Base-by-base conservation (phyloP, 1,140 invertebrate species). In the Lycorma delicatula region DNA sequence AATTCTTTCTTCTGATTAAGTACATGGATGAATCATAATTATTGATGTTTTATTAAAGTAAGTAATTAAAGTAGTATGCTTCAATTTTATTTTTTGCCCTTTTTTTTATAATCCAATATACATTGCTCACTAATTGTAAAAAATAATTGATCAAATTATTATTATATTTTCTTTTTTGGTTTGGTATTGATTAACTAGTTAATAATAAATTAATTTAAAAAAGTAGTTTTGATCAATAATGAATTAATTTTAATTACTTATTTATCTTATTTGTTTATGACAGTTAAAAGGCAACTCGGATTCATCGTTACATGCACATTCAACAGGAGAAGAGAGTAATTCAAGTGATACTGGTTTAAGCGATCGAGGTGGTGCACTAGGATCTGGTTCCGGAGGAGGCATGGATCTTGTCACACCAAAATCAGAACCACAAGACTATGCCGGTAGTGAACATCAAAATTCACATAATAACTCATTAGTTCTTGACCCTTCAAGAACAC, bases 291-390 rank as follows among this genome's bases (percentile, higher is more conserved):
- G 68, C 16, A 65, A 70, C 54, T 74, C 73, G 11, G 74, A 75
- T 60, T 76, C 75, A 25, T 78, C 78, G 23, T 64, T 75, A 18
- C 74, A 81, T 73, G 79, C 82, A 9, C 84, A 85, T 68, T 86
- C 84, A 44, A 87, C 85, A 9, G 85, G 86, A 25, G 87, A 90
- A 64, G 87, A 91, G 58, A 70, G 68, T 47, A 70, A 69, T 46
- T 83, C 81, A 63, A 77, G 74, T 62, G 83, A 85, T 65, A 83
- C 82, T 12, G 83, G 80, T 48, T 74, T 79, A 26, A 83, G 81
- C 62, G 83, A 85, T 66, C 79, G 79, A 25, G 81, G 80, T 28
- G 71, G 70, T 27, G 22, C 27, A 41, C 13, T 20, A 27, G 11
- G 54, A 44, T n/a, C 13, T 29, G 28, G 22, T 23, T 12, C 34